Conservation (phyloP, 2,797 vertebrate species). For the Alauda arvensis region DNA sequence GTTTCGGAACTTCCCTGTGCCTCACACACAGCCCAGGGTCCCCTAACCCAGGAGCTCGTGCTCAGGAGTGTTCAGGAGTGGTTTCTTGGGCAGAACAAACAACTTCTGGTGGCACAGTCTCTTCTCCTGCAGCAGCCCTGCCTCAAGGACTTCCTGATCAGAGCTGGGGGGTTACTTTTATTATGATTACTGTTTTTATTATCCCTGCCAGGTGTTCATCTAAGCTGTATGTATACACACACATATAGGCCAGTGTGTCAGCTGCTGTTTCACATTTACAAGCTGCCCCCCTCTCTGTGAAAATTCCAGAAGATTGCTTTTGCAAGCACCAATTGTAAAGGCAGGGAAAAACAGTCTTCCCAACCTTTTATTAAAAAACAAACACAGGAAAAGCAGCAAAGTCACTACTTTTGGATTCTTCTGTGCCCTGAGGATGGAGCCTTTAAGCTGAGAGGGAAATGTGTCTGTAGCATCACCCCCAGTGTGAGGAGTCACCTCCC, state of each 20-base stretch:
- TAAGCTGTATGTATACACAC: accelerated
- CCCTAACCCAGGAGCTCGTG: not conserved
- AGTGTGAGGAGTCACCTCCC: not conserved
- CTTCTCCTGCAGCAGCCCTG: not conserved
- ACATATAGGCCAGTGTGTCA: not conserved
- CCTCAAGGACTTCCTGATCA: not conserved
- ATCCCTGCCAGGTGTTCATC: not conserved
- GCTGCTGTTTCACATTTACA: not conserved
- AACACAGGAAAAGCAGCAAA: not conserved
- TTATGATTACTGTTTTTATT: not conserved
- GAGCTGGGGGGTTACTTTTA: not conserved
- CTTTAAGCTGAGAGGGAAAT: not conserved
- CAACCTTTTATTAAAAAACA: not conserved
- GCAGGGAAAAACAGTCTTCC: not conserved
- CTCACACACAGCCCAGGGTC: not conserved
- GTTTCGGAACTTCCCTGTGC: not conserved
- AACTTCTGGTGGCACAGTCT: not conserved
- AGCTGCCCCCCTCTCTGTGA: not conserved
- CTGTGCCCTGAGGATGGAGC: not conserved
- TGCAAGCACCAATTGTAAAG: not conserved
- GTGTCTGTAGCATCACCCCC: not conserved
- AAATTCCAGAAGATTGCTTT: not conserved
- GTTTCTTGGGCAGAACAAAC: not conserved
- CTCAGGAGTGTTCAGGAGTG: not conserved
- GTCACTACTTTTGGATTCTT: not conserved